Percentiles rank a stretch among this genome's conserved stretches.
Evolutionary conservation across 2,797 vertebrate species (phyloP).

Genomic region (Poeciliopsis paucimaculata): DNA sequence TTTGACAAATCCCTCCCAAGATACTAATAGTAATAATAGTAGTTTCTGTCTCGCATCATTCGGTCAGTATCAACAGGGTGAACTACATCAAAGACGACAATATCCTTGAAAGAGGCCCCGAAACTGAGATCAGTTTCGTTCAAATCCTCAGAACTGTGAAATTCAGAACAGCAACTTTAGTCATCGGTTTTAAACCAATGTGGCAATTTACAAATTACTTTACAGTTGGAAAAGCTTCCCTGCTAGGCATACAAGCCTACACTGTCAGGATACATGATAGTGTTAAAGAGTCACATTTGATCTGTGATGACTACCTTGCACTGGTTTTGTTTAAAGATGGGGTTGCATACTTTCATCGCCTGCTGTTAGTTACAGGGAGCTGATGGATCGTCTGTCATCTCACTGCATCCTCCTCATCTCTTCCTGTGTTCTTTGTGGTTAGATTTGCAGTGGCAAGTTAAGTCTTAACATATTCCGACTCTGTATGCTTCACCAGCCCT

Average conservation of each 20-base stretch:
- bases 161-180: slow-evolving; percentile 41
- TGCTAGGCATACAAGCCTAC: slow-evolving; percentile 53
- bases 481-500: neutral
- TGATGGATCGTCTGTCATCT: slow-evolving; percentile 36
- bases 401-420: slow-evolving; percentile 12
- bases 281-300: slow-evolving; percentile 70
- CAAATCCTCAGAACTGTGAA: slow-evolving; percentile 47
- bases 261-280: slow-evolving; percentile 66
- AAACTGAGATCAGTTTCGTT: slow-evolving; percentile 49
- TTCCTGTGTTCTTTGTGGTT: slow-evolving; percentile 1
- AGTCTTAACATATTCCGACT: slow-evolving; percentile 3
- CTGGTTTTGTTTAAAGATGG: slow-evolving; percentile 54
- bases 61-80: slow-evolving; percentile 26
- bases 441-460: neutral
- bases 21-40: slow-evolving; percentile 7
- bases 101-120: slow-evolving; percentile 40
- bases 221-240: slow-evolving; percentile 48
- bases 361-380: slow-evolving; percentile 54
- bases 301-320: slow-evolving; percentile 44
- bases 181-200: slow-evolving; percentile 55
- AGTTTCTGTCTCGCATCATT: slow-evolving; percentile 25
- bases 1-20: slow-evolving; percentile 12
- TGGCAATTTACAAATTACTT: slow-evolving; percentile 70
- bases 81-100: slow-evolving; percentile 33
- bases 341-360: slow-evolving; percentile 52